Evolutionary conservation across 2,797 vertebrate species (phyloP).

Genomic region (Dallia pectoralis): DNA sequence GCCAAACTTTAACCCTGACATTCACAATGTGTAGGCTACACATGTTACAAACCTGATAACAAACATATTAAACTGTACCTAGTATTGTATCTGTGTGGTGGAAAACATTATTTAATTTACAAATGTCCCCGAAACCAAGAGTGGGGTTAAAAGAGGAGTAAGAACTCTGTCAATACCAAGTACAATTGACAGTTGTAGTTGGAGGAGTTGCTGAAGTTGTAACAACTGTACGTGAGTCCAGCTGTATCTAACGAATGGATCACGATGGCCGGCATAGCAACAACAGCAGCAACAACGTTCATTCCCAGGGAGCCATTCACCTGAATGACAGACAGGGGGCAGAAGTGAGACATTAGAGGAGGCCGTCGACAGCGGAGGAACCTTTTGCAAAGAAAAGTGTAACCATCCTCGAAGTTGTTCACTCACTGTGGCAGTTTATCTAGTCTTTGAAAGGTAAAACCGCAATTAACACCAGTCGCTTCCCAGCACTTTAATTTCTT

Average conservation of each 20-base stretch:
- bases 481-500: background rate
- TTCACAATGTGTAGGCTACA: background rate
- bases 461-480: background rate
- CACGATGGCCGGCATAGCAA: background rate
- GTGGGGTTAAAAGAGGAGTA: background rate
- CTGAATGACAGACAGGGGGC: constrained; percentile 3
- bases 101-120: background rate
- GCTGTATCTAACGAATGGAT: background rate
- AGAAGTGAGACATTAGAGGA: background rate
- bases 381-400: background rate
- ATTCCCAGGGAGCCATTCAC: constrained; percentile 21
- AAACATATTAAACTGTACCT: background rate
- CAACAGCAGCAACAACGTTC: constrained; percentile 20
- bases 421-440: background rate
- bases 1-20: too few relatives aligned
- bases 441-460: background rate
- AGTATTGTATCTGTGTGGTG: background rate
- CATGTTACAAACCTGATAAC: background rate
- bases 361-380: too few relatives aligned
- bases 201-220: background rate
- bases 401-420: background rate
- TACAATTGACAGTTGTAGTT: background rate
- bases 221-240: background rate
- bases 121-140: background rate
- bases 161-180: background rate